Evolutionary conservation across 2,888 invertebrate genomes (phyloP), one percentile per base, ranked within the genome.

Genomic region (Mesodorylaimus sp.): DNA sequence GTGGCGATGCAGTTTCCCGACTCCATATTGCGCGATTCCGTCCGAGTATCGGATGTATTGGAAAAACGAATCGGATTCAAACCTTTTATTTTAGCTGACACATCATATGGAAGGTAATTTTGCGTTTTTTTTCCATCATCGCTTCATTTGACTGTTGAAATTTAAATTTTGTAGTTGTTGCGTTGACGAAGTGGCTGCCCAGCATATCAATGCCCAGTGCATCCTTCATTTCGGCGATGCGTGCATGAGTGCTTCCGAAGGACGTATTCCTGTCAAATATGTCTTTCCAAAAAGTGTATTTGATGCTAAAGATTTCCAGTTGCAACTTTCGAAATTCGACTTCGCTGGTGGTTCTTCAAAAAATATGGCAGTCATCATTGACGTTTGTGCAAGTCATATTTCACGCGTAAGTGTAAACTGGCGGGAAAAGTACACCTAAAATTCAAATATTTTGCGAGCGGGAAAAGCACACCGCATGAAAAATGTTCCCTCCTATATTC

Each of bases 1-100:
- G 79, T 87, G 32, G 87, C 86, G 55, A 72, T 91, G 41, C 91
- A 91, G 73, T 87, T 91, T 68, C 87, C 89, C 7, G 89, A 91
- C 70, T 74, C 77, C 45, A 72, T 85, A 50, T 70, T 89, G 49
- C 62, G 68, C 24, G 76, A 80, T 61, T 79, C 86, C 51, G 75
- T 77, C 2, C 69, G 73, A 52, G 76, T 89, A 52, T 77, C 78
- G 52, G 59, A 70, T 10, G 60, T 62, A 51, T 65, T 80, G 37
- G 71, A 75, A 59, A 58, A 65, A 37, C 56, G 59, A n/a, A 61
- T 74, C 28, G 72, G 74, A 36, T 74, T 75, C 60, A 76, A 79
- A 61, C 70, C 83, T 1, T 88, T 80, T 60, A 79, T 89, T 59
- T 72, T 91, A 50, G 88, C 83, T 2, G 89, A 91, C 62, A 87